These are phyloP conservation scores for Fistularia commersonii DNA, from an alignment of 2,797 vertebrate genomes.

Conservation along the genomic window DNA sequence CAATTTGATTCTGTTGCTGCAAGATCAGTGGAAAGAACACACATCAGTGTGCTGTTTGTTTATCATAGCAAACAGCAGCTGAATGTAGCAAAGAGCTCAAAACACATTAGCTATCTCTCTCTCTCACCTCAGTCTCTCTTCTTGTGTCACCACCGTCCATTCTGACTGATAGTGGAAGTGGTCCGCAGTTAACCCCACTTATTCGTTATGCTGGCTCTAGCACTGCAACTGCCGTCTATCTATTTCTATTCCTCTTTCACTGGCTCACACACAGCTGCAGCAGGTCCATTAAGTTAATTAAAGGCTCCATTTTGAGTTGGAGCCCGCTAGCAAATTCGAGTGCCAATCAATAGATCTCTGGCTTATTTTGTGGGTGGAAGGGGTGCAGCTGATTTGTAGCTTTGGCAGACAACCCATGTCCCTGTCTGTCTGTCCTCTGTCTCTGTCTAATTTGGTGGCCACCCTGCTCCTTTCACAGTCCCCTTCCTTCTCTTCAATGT, in stretches of 20 bases:
- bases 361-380: constrained; percentile 62
- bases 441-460: constrained; percentile 65
- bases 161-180: constrained; percentile 60
- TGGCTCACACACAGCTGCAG: constrained; percentile 73
- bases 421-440: constrained; percentile 60
- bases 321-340: constrained; percentile 72
- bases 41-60: too few relatives aligned
- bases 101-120: constrained; percentile 15
- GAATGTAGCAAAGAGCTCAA: constrained; percentile 2
- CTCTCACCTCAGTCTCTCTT: constrained; percentile 15
- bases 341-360: constrained; percentile 81
- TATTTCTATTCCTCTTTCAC: constrained; percentile 56
- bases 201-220: constrained; percentile 58
- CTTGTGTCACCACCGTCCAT: constrained; percentile 26
- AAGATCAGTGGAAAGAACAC: too few relatives aligned
- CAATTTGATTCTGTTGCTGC: too few relatives aligned
- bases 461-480: constrained; percentile 42
- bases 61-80: background rate
- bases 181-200: constrained; percentile 70
- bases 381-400: constrained; percentile 68
- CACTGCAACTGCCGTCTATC: constrained; percentile 36
- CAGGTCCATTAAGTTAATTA: constrained; percentile 85
- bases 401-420: constrained; percentile 61
- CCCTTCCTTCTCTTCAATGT: constrained; percentile 35
- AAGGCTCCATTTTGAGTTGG: constrained; percentile 81